Base-by-base conservation (phyloP, 2,888 invertebrate genomes). In the Reticulitermes lucifugus region DNA sequence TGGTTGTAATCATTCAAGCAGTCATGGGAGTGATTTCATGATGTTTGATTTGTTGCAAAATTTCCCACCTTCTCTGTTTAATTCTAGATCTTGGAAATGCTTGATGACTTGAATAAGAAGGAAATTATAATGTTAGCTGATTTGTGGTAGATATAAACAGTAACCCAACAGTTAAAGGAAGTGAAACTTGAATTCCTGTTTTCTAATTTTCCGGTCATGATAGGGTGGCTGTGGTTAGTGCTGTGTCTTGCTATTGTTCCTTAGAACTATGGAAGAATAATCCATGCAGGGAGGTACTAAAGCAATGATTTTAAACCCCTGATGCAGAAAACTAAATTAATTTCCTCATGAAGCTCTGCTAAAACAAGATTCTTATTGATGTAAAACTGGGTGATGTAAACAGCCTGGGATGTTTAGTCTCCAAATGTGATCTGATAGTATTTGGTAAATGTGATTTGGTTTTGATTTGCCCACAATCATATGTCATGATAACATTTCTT, bases 141-240 rank as follows among this genome's bases (percentile, higher is more conserved):
- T 77, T n/a, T 3, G 21, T 77, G 9, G 75, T 77, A 77, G 77
- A 46, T 21, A 77, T 14, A 21, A 77, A 7, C 29, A 35, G 3
- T 73, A 55, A 65, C 65, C n/a, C 25, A 55, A 65, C 65, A 25
- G n/a, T 77, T 75, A n/a, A 46, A 46, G 41, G 3, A 77, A 77
- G 22, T 46, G 51, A 77, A n/a, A 46, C 46, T n/a, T 46, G 46
- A 46, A 77, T 29, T 65, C 25, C 65, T 25, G 25, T 65, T 65
- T 65, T n/a, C 46, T 35, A 35, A 35, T 35, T 35, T 35, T 35
- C 35, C 77, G 46, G n/a, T 46, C 43, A 6, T 46, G n/a, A 43
- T 77, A 46, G 43, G n/a, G 77, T 77, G 77, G 41, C 25, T 43
- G 41, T 46, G 77, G n/a, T 77, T 73, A 77, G n/a, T 77, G 41